These are phyloP conservation scores for Tachina grossa DNA, from an alignment of 2,888 invertebrate genomes.

Conservation along the genomic window DNA sequence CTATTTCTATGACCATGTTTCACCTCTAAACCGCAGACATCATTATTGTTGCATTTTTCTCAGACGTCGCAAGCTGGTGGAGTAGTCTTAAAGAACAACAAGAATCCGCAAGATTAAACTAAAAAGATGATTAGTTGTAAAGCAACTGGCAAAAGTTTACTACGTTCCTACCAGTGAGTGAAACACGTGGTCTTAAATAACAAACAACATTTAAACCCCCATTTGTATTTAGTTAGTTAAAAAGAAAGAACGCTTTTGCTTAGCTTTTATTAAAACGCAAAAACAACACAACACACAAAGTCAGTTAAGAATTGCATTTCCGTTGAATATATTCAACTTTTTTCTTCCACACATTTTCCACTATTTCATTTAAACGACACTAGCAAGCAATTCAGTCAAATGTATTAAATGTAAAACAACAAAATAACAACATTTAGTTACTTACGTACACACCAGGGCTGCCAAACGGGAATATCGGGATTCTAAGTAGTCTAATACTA, in stretches of 20 bases:
- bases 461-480: too few relatives aligned
- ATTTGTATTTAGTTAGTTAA: slow-evolving; percentile 64
- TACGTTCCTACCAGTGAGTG: slow-evolving; percentile 13
- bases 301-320: slow-evolving; percentile 61
- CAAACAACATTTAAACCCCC: slow-evolving; percentile 25
- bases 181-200: slow-evolving; percentile 34
- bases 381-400: slow-evolving; percentile 51
- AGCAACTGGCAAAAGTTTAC: slow-evolving; percentile 54
- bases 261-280: background rate
- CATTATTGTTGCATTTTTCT: background rate
- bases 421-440: slow-evolving; percentile 4
- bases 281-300: slow-evolving; percentile 14
- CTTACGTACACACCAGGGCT: too few relatives aligned
- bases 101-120: slow-evolving; percentile 35
- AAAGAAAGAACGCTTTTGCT: background rate
- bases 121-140: slow-evolving; percentile 64
- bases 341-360: slow-evolving; percentile 17
- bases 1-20: slow-evolving; percentile 16
- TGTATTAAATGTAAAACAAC: slow-evolving; percentile 20
- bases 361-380: slow-evolving; percentile 49
- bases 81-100: slow-evolving; percentile 20
- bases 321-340: slow-evolving; percentile 33
- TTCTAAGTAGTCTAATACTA: too few relatives aligned
- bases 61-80: background rate
- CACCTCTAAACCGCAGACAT: slow-evolving; percentile 16